Evolutionary conservation across 2,888 invertebrate genomes (phyloP).

Genomic region (Bombylius major): DNA sequence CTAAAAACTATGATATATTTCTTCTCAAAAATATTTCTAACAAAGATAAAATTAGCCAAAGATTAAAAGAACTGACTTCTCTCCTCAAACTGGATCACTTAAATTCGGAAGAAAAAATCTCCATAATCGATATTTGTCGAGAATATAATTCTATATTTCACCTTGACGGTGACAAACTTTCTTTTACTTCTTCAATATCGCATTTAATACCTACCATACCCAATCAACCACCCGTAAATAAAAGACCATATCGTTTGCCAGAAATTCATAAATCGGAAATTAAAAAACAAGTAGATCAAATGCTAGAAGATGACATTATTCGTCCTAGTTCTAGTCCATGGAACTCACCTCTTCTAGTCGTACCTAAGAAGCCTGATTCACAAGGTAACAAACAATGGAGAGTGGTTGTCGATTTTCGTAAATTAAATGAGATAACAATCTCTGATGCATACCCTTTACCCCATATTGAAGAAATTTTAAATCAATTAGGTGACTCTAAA

Average conservation of each 20-base stretch:
- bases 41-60: too few relatives aligned
- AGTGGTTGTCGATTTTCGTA: conserved; percentile 27
- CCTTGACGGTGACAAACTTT: conserved; percentile 20
- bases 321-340: conserved; percentile 16
- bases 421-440: conserved; percentile 27
- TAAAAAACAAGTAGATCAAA: conserved; percentile 18
- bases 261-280: conserved; percentile 7
- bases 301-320: conserved; percentile 22
- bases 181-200: conserved; percentile 17
- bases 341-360: conserved; percentile 17
- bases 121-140: conserved; percentile 15
- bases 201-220: background rate
- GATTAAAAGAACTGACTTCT: too few relatives aligned
- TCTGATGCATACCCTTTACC: conserved; percentile 26
- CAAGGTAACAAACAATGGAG: conserved; percentile 19
- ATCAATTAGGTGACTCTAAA: conserved; percentile 24
- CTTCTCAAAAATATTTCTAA: too few relatives aligned
- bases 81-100: conserved; percentile 11
- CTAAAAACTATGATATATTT: too few relatives aligned
- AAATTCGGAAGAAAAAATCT: conserved; percentile 20
- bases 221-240: conserved; percentile 3
- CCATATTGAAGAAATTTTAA: conserved; percentile 26
- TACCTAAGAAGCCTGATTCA: conserved; percentile 24
- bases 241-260: conserved; percentile 7
- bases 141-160: conserved; percentile 24